Conservation (phyloP, 2,797 vertebrate species). For the Mus minutoides region DNA sequence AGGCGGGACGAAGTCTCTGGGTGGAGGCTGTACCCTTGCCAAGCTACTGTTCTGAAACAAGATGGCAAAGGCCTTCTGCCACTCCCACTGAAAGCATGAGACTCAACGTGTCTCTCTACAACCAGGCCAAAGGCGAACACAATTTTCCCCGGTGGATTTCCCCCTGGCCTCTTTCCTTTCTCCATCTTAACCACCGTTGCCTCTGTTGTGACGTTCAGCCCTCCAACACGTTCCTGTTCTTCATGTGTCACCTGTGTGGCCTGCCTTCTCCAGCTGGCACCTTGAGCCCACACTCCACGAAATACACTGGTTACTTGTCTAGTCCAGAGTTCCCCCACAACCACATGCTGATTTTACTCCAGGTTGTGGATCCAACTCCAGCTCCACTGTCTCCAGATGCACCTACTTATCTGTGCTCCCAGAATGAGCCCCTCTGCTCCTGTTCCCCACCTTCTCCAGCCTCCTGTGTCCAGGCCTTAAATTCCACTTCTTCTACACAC, state of each 20-base stretch:
- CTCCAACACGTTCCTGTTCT: background rate
- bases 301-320: accelerated
- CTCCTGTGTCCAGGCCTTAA: background rate
- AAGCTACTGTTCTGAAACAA: background rate
- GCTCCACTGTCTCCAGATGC: background rate
- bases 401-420: background rate
- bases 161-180: background rate
- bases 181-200: background rate
- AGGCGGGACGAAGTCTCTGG: background rate
- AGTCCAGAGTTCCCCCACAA: background rate
- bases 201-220: background rate
- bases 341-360: background rate
- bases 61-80: background rate
- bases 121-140: background rate
- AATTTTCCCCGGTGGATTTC: background rate
- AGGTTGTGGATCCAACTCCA: background rate
- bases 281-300: background rate
- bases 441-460: background rate
- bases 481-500: no score
- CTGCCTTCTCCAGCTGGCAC: background rate
- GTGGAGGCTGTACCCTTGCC: background rate
- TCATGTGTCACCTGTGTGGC: background rate
- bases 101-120: accelerated
- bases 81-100: accelerated
- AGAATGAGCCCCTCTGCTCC: no score